Conservation (phyloP, 2,113 vertebrate genomes). For the Setophaga kirtlandii region DNA sequence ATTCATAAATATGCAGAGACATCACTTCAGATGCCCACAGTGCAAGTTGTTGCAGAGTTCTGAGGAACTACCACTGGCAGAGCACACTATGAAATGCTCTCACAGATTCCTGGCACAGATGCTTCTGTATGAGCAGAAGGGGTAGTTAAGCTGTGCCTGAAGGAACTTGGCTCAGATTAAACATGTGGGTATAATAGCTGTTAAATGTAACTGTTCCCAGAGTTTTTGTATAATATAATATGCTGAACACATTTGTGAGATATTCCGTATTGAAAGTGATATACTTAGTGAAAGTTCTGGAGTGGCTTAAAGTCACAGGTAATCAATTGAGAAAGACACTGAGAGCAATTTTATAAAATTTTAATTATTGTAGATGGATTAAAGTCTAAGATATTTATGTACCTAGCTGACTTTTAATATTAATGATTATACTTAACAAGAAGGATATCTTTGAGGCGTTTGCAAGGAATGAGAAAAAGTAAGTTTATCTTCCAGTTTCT, state of each 20-base stretch:
- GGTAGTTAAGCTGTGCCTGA: background rate
- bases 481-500: background rate
- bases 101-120: background rate
- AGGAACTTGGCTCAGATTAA: background rate
- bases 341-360: constrained; percentile 15
- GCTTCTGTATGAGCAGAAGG: background rate
- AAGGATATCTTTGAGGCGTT: background rate
- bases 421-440: background rate
- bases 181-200: background rate
- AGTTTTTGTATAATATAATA: background rate
- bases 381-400: background rate
- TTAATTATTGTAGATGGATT: background rate
- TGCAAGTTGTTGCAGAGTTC: background rate
- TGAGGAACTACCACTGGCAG: background rate
- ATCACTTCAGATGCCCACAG: background rate
- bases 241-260: background rate
- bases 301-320: background rate
- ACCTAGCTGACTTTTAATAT: background rate
- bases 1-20: background rate
- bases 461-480: background rate
- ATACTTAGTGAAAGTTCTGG: background rate
- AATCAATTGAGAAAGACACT: background rate
- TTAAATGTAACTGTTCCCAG: background rate
- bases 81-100: background rate
- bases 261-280: background rate